Evolutionary conservation across 2,888 invertebrate species (phyloP), one percentile per base, ranked within the genome.

Genomic region (Lithosia quadra): DNA sequence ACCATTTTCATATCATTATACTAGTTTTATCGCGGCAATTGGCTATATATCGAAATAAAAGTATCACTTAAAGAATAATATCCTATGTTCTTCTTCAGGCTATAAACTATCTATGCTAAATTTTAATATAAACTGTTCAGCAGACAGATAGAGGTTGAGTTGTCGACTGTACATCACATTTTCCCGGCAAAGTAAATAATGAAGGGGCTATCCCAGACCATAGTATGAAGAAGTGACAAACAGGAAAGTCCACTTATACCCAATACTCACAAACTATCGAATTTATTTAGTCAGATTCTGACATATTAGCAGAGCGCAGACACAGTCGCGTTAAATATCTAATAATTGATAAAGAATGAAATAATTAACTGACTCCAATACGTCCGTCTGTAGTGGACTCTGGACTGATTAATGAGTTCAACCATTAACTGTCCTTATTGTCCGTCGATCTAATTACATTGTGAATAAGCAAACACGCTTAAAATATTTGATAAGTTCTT

Each of bases 381-480:
- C 63, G 71, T 68, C 68, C 68, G 65, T 66, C 75, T 69, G 63
- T 64, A 57, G 33, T 78, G 78, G 72, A 73, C 79, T 80, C 21
- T 78, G 76, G 72, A 74, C 76, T 65, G 61, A 72, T 72, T 78
- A 82, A 84, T 79, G 75, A 73, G 74, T 74, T 76, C 67, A 21
- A 67, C 76, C 74, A 80, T 84, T 84, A 84, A 82, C 79, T 75
- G 73, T 67, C 53, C 77, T 78, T 78, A 76, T 76, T 78, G 76
- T 77, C 68, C 74, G 73, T 68, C 75, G 74, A 24, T 76, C 76
- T 70, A 74, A 75, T 75, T 78, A 76, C 28, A 53, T 63, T 59
- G 61, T 68, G 64, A 63, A 66, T 65, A 68, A 72, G 71, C 67
- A 24, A 63, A 64, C 61, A 60, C 43, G 58, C 36, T 65, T 66